Evolutionary conservation across 2,797 vertebrate genomes (phyloP).

Genomic region (Macropus fuliginosus): DNA sequence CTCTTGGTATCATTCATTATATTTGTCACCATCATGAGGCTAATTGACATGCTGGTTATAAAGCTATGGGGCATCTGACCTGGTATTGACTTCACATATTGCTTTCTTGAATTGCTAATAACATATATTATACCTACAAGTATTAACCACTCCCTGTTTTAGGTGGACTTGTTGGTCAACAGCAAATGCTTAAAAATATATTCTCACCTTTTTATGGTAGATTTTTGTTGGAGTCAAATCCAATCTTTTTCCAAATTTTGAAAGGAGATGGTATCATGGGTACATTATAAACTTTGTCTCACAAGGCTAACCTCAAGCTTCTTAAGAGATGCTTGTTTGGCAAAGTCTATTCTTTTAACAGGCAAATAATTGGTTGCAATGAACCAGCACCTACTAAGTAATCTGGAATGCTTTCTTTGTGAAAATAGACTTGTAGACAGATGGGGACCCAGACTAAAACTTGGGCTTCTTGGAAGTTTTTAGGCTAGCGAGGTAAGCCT

Average conservation of each 20-base stretch:
- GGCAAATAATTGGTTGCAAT: background rate
- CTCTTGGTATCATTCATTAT: conserved; percentile 69
- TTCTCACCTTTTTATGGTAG: conserved; percentile 45
- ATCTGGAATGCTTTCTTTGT: conserved; percentile 14
- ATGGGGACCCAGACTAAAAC: background rate
- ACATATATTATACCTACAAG: conserved; percentile 19
- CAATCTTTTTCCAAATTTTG: background rate
- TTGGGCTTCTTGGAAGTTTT: background rate
- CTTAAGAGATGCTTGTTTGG: background rate
- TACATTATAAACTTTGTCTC: background rate
- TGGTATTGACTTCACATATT: conserved; percentile 60
- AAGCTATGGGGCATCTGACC: conserved; percentile 47
- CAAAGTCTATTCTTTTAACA: conserved; percentile 10
- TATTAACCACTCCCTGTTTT: conserved; percentile 39
- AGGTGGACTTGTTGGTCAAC: conserved; percentile 40
- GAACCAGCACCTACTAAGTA: conserved; percentile 30
- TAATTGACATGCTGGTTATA: background rate
- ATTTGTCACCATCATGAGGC: conserved; percentile 41
- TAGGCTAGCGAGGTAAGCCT: background rate
- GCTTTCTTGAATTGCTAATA: conserved; percentile 62
- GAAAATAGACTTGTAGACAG: background rate
- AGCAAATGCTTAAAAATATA: conserved; percentile 21
- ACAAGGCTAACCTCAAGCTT: background rate
- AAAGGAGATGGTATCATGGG: background rate
- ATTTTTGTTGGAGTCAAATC: conserved; percentile 3